These are phyloP conservation scores for Sylvietta virens DNA, from an alignment of 2,113 vertebrate species.

Conservation along the genomic window DNA sequence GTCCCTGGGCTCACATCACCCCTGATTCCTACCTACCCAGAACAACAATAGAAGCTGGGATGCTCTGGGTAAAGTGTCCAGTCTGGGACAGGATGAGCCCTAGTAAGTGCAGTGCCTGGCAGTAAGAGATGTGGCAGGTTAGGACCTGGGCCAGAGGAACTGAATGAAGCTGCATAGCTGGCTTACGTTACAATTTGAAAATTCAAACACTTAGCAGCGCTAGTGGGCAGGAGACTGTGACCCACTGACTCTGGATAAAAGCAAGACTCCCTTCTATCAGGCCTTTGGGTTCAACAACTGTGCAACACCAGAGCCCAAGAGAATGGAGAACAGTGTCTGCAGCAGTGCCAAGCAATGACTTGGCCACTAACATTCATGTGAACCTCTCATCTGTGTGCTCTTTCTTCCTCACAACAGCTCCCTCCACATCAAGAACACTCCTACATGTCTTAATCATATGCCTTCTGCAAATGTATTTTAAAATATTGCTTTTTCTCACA, in stretches of 20 bases:
- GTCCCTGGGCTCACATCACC: neutral
- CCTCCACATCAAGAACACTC: neutral
- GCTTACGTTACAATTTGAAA: neutral
- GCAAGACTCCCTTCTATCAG: neutral
- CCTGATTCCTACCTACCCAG: neutral
- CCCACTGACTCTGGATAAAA: neutral
- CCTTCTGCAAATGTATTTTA: neutral
- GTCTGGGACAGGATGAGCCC: neutral
- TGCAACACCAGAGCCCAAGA: neutral
- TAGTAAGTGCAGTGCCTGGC: neutral
- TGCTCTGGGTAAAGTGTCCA: neutral
- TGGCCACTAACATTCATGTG: neutral
- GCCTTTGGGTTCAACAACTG: neutral
- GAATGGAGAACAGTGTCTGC: neutral
- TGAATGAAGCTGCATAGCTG: neutral
- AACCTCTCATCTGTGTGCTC: neutral
- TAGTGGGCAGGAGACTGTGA: neutral
- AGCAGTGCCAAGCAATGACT: neutral
- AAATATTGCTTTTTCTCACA: neutral
- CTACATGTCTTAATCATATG: neutral
- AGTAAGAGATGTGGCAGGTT: neutral
- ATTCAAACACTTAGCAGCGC: neutral
- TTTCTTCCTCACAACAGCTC: neutral
- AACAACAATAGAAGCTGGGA: neutral
- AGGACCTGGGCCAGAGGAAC: neutral